Evolutionary conservation across 1,140 invertebrate species (phyloP).

Genomic region (Camponotus pennsylvanicus): DNA sequence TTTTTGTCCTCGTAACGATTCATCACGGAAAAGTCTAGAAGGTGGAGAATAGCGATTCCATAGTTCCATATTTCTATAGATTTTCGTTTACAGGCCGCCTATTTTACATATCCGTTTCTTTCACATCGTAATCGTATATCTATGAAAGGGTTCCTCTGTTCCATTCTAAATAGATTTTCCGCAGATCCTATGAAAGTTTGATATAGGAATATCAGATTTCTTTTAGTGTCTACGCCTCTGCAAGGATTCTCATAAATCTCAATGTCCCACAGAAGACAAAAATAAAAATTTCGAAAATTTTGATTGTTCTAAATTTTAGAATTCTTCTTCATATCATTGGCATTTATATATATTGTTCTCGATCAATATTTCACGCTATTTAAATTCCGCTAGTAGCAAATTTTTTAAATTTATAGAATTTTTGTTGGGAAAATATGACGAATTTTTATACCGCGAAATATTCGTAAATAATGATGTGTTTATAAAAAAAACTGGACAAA

Average conservation of each 20-base stretch:
- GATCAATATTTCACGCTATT: background rate
- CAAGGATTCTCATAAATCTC: constrained; percentile 29
- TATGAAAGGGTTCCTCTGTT: constrained; percentile 41
- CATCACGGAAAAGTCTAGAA: background rate
- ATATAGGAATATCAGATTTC: constrained; percentile 48
- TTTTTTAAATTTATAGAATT: constrained; percentile 30
- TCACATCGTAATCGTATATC: constrained; percentile 41
- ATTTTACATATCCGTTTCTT: constrained; percentile 38
- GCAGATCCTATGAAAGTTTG: constrained; percentile 50
- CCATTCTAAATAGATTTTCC: constrained; percentile 56
- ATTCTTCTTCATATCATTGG: background rate
- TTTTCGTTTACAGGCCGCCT: constrained; percentile 44
- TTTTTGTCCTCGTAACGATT: constrained; percentile 7
- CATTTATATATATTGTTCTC: background rate
- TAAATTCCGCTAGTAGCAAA: background rate
- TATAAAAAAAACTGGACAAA: constrained; percentile 45
- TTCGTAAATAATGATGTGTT: background rate
- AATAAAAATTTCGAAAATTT: constrained; percentile 33
- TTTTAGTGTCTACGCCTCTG: background rate
- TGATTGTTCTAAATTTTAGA: background rate
- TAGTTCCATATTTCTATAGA: constrained; percentile 50
- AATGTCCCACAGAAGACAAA: background rate
- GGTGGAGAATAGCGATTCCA: constrained; percentile 32
- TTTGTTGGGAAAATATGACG: background rate
- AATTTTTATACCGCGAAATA: background rate